Base-by-base conservation (phyloP, 2,888 invertebrate species). In the Acronicta aceris region DNA sequence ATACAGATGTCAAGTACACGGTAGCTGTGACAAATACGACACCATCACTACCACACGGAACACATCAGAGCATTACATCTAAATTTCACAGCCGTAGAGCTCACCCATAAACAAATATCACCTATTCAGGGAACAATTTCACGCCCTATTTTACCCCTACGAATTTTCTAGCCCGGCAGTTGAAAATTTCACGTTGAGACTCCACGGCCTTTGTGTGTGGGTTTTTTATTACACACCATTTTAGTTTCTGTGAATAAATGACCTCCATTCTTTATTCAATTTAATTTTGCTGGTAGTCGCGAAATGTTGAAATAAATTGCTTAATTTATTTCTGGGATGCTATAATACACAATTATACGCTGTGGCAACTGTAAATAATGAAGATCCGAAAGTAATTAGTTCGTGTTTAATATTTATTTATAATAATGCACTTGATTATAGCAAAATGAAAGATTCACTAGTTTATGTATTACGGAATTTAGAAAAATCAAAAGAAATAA, bases 81-180 rank as follows among this genome's bases (percentile, higher is more conserved):
- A 87, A 91, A 90, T 89, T 90, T 89, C 81, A 83, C 86, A 84
- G 71, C 76, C 84, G 85, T 82, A 83, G 83, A 82, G 78, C 82
- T 81, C 82, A 85, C 85, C 84, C 85, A 86, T 89, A 92, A 93
- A 93, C 93, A 94, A 93, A 93, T 92, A 88, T 87, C 79, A 83
- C 83, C 89, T 84, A 89, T 92, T 90, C 85, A 78, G 81, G 81
- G 84, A 85, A 87, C 90, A 91, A 92, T 94, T 94, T 92, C 89
- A 91, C 91, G 93, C 90, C 88, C 88, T 91, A 94, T 93, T 94
- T 93, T 91, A 91, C 84, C 82, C 81, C 81, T 83, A 86, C 87
- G 85, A 89, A 90, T 89, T 92, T 90, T 84, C 86, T 86, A 83
- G 81, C 73, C 33, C 86, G 82, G 43, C 88, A 89, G 89, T 89